Percentiles rank a stretch among this genome's conserved stretches.
These are phyloP conservation scores for Microtus oregoni DNA, from an alignment of 2,113 vertebrate species.

Conservation along the genomic window DNA sequence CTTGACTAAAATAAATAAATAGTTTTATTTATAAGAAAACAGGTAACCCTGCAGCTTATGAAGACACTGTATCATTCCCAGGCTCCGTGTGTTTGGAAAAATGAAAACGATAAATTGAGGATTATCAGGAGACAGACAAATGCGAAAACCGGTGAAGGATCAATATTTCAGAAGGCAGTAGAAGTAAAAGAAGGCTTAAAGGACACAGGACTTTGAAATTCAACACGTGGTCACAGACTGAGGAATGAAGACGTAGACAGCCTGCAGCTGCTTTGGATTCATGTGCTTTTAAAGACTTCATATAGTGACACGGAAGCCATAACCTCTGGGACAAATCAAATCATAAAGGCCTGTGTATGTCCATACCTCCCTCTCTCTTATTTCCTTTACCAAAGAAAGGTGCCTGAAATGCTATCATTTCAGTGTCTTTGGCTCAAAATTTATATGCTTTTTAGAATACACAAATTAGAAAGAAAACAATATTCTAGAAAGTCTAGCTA, in stretches of 20 bases:
- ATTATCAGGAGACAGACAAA: not conserved
- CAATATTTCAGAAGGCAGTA: not conserved
- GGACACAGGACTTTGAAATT: not conserved
- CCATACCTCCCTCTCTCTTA: not conserved
- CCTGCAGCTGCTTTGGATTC: not conserved
- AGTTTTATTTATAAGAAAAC: not conserved
- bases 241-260: not conserved
- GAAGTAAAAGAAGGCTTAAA: too few relatives aligned
- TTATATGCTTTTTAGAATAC: not conserved
- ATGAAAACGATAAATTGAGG: not conserved
- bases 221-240: not conserved
- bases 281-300: not conserved
- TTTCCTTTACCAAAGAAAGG: not conserved
- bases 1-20: not conserved
- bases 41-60: not conserved
- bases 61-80: not conserved
- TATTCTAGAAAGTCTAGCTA: not conserved
- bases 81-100: not conserved
- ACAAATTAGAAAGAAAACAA: not conserved
- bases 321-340: not conserved
- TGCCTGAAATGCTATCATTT: not conserved
- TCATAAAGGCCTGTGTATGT: not conserved
- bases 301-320: not conserved
- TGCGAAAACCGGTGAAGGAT: not conserved
- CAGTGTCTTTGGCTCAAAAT: not conserved